Percentiles rank a stretch among this genome's conserved stretches.
Conservation (phyloP, 1,140 invertebrate species). For the Nymphalis io region DNA sequence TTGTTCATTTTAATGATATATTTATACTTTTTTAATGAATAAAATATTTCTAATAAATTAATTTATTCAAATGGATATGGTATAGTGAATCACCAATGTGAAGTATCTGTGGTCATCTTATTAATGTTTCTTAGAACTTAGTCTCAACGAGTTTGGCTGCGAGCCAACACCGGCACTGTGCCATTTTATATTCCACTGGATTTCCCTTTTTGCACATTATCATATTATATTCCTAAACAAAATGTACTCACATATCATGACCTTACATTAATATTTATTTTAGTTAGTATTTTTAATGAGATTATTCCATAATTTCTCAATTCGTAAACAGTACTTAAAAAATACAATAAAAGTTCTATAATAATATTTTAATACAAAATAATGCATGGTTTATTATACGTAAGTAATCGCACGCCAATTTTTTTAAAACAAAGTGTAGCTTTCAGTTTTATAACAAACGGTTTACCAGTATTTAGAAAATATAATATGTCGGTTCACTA, state of each 20-base stretch:
- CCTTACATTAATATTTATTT: not conserved
- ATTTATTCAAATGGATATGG: not conserved
- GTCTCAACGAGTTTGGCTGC: constrained; percentile 9
- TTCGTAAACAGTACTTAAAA: not conserved
- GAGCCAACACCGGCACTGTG: constrained; percentile 10
- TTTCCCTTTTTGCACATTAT: constrained; percentile 9
- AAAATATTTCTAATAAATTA: not conserved
- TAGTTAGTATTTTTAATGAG: not conserved
- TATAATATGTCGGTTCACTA: too few relatives aligned
- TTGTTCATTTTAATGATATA: too few relatives aligned
- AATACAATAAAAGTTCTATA: too few relatives aligned
- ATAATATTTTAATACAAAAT: too few relatives aligned
- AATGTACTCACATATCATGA: not conserved
- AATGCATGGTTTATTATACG: too few relatives aligned
- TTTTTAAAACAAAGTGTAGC: too few relatives aligned
- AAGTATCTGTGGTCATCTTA: constrained; percentile 19
- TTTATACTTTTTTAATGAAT: not conserved
- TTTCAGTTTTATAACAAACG: too few relatives aligned
- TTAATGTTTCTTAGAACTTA: constrained; percentile 26
- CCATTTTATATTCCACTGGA: constrained; percentile 1
- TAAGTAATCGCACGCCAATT: too few relatives aligned
- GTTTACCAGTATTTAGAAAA: too few relatives aligned
- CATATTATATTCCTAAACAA: constrained; percentile 2
- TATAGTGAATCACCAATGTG: constrained; percentile 5
- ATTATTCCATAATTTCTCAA: not conserved